Base-by-base conservation (phyloP, 35 echinoderm and acorn worm genomes). In the Apostichopus parvimensis region DNA sequence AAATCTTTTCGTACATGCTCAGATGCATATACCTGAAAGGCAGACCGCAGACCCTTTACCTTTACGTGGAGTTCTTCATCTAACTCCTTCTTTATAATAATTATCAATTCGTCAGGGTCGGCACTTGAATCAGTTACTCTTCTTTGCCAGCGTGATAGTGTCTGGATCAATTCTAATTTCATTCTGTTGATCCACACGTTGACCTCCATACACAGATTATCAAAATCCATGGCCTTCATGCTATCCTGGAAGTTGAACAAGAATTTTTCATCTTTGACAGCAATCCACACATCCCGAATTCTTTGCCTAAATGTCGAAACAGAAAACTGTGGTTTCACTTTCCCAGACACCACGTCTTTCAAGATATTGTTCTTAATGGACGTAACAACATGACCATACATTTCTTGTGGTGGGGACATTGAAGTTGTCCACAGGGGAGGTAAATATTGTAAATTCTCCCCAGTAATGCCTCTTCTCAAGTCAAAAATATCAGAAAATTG, bases 391-490 rank as follows among this genome's bases (percentile, higher is more conserved):
- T 68, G 13, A 23, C 86, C 64, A 14, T 88, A 88, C 18, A 53
- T 66, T 8, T 88, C 28, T 72, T 66, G 58, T 26, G 86, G 86
- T 68, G 86, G 61, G 3, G 86, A 68, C 68, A 88, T 88, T 26
- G 61, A 52, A 5, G 61, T 64, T 88, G 68, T 68, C 86, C 86
- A 88, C 6, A 88, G 34, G 34, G 57, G 45, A 34, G 86, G 86
- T 28, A 88, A 65, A 54, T 66, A 88, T 53, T 88, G 86, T 26
- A 88, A 88, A 72, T 88, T 88, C 8, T 88, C 86, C 9, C 28
- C 45, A 34, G 0, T 54, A 5, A 54, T 53, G n/a, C 28, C 86
- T 11, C 58, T n/a, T 52, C 68, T 17, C 5, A 84, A 18, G 53
- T 54, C 81, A 21, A 84, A 84, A 6, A 84, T 23, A 52, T 84